phyloP scores from a whole-genome alignment of 1,140 invertebrate genomes.

The Leguminivora glycinivorella region DNA sequence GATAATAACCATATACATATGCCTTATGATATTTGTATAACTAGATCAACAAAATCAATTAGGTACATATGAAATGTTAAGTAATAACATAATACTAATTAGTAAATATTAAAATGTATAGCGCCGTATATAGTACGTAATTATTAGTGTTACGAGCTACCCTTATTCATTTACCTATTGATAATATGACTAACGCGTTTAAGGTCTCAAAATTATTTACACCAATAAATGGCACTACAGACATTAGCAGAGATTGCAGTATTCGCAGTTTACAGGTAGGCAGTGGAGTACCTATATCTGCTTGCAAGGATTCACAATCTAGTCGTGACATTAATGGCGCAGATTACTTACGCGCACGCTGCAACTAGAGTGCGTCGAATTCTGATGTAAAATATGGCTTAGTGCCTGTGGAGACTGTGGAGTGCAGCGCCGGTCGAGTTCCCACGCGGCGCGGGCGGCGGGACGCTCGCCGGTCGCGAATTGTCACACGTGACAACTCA shows the following conservation, averaged over 20 bases:
- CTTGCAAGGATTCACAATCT: constrained; percentile 61
- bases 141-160: too few relatives aligned
- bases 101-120: too few relatives aligned
- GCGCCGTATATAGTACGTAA: too few relatives aligned
- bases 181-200: neutral
- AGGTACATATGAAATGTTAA: too few relatives aligned
- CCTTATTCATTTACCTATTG: too few relatives aligned
- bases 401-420: constrained; percentile 45
- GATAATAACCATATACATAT: too few relatives aligned
- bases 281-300: constrained; percentile 38
- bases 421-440: constrained; percentile 48
- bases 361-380: constrained; percentile 61
- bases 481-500: neutral
- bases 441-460: constrained; percentile 51
- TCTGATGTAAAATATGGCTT: constrained; percentile 67
- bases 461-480: neutral
- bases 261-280: constrained; percentile 37
- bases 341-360: constrained; percentile 49
- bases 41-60: too few relatives aligned
- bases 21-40: too few relatives aligned
- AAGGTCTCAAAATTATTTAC: neutral
- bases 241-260: constrained; percentile 37
- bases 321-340: constrained; percentile 56
- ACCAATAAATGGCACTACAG: constrained; percentile 41
- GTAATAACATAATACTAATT: too few relatives aligned